Conservation (phyloP, 2,113 vertebrate genomes). For the Naja naja region DNA sequence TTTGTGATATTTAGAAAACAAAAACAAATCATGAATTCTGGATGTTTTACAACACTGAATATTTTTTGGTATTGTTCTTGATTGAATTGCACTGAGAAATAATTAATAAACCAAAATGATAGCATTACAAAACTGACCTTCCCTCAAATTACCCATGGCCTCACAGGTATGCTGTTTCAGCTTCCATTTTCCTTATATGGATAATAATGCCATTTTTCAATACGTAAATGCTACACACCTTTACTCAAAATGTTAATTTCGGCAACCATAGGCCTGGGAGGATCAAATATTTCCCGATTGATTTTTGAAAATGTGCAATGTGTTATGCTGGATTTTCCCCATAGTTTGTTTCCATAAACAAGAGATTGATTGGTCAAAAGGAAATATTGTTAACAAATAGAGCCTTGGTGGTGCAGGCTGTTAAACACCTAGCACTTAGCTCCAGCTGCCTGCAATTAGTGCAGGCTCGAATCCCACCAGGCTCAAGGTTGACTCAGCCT, state of each 20-base stretch:
- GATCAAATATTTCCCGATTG: background rate
- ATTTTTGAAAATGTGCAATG: background rate
- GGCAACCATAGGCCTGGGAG: background rate
- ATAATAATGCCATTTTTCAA: background rate
- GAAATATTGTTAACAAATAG: background rate
- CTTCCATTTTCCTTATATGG: background rate
- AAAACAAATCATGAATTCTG: background rate
- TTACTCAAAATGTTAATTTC: background rate
- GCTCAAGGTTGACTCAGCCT: too few species aligned
- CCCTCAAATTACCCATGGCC: background rate
- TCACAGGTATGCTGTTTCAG: background rate
- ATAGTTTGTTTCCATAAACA: background rate
- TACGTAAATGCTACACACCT: background rate
- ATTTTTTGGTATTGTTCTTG: background rate
- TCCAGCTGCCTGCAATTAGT: too few species aligned
- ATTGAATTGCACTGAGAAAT: background rate
- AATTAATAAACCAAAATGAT: background rate
- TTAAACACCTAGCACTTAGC: too few species aligned
- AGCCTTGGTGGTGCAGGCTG: too few species aligned
- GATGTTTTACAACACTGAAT: background rate
- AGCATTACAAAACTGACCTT: background rate
- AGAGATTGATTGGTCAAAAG: background rate
- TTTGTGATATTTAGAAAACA: background rate
- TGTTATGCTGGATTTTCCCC: background rate
- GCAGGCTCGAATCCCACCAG: too few species aligned